Conservation (phyloP, 2,888 invertebrate genomes). For the Chymomyza fuscimana region DNA sequence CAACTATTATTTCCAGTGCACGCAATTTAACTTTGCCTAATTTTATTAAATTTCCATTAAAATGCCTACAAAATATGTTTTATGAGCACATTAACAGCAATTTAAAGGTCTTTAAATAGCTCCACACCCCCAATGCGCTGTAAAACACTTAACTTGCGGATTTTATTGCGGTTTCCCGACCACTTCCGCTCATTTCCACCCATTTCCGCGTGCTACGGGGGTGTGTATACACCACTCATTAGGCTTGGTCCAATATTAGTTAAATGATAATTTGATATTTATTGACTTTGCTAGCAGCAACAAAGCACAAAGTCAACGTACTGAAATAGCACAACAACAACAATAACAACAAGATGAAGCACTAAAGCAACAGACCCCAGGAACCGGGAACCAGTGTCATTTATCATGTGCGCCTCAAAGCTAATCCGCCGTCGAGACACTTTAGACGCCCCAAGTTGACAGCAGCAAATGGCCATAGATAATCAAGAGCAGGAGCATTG, state of each 20-base stretch:
- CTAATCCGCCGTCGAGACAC: not conserved
- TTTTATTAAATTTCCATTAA: slow-evolving; percentile 69
- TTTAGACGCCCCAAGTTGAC: not conserved
- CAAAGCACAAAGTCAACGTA: not conserved
- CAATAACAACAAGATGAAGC: too few species aligned
- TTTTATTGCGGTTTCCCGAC: not conserved
- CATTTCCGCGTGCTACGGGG: not conserved
- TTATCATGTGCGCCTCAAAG: slow-evolving; percentile 1
- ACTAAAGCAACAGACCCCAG: slow-evolving; percentile 22
- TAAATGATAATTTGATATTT: slow-evolving; percentile 63
- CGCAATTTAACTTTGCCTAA: slow-evolving; percentile 33
- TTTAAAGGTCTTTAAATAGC: slow-evolving; percentile 5
- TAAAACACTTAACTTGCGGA: slow-evolving; percentile 45
- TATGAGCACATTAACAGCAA: slow-evolving; percentile 39
- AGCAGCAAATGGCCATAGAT: not conserved
- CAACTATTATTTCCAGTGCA: slow-evolving; percentile 8
- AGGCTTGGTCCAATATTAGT: slow-evolving; percentile 27
- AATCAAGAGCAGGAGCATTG: not conserved
- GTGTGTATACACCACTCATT: slow-evolving; percentile 46
- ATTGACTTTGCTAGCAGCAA: slow-evolving; percentile 32
- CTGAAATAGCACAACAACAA: not conserved
- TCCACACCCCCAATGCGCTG: slow-evolving; percentile 24
- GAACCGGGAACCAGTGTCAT: not conserved
- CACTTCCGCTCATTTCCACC: not conserved
- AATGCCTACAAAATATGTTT: slow-evolving; percentile 38